Evolutionary conservation across 2,113 vertebrate species (phyloP).

Genomic region (Percopsis transmontana): DNA sequence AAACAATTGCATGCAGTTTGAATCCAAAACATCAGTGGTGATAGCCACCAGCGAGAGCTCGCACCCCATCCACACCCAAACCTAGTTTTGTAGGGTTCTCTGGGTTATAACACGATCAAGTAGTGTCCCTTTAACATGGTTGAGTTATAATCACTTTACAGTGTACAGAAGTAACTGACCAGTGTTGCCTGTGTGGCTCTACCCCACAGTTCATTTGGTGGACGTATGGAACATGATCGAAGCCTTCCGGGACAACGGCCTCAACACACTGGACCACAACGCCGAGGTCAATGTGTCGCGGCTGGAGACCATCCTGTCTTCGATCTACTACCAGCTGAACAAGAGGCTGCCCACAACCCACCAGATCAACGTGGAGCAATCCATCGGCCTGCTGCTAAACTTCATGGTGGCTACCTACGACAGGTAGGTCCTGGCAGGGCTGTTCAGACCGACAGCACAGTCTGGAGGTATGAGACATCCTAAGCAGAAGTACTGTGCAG

Average conservation of each 20-base stretch:
- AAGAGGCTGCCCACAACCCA: conserved; percentile 96
- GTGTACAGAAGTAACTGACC: conserved; percentile 17
- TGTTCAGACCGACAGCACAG: neutral
- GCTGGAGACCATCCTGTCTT: conserved; percentile 95
- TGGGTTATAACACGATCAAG: no score
- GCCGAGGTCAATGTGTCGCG: conserved; percentile 96
- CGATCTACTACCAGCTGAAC: conserved; percentile 97
- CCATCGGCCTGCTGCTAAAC: conserved; percentile 97
- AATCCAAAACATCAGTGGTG: no score
- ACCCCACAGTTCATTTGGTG: conserved; percentile 89
- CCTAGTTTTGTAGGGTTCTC: no score
- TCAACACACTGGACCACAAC: conserved; percentile 91
- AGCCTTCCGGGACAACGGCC: conserved; percentile 96
- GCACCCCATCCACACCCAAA: no score
- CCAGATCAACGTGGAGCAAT: conserved; percentile 97
- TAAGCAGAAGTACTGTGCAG: no score
- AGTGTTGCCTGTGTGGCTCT: neutral
- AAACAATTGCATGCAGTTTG: no score
- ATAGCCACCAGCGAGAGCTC: no score
- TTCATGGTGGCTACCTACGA: conserved; percentile 95
- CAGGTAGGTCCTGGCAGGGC: conserved; percentile 76
- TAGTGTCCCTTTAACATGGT: no score
- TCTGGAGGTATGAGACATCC: neutral
- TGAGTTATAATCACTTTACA: no score
- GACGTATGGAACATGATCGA: conserved; percentile 99